Evolutionary conservation across 2,888 invertebrate species (phyloP), one percentile per base, ranked within the genome.

Genomic region (Polymixis flavicincta): DNA sequence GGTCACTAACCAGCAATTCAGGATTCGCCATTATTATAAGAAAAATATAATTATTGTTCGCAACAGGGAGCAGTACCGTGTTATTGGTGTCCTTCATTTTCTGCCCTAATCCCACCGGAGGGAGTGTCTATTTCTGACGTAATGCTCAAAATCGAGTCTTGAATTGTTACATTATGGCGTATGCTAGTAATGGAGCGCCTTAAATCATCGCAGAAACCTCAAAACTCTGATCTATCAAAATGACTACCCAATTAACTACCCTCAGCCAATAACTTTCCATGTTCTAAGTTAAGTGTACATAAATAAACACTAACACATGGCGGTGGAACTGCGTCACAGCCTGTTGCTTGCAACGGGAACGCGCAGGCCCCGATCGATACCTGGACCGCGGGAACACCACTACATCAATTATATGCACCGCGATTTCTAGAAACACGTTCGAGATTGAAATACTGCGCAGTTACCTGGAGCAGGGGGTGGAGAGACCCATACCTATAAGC

Each of bases 281-380:
- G 66, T 67, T 42, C 42, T 32, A 68, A 70, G 54, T 83, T 71
- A 61, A n/a, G 48, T 71, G 61, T 71, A 81, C 71, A 81, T 71
- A 80, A 78, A 85, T 81, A 87, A 87, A 87, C 78, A 82, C 73
- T 73, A 85, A 52, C 86, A 85, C 83, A 87, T 80, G 86, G 64
- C 57, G 28, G 45, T 60, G 74, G 76, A 90, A 91, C 89, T 92
- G 92, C 93, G 93, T 92, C 92, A 92, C 82, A 87, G 91, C 91
- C 91, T 92, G 92, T 92, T 91, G 92, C 88, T 90, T 89, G 91
- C 89, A 89, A 71, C 85, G 73, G 83, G 80, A 84, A 76, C 89
- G 94, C 94, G 94, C 94, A 94, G 93, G 93, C 90, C 86, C 85
- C 88, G 91, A 93, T 93, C 94, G 89, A 94, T 93, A 92, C 83